phyloP scores from a whole-genome alignment of 2,797 vertebrate species.

The Acanthurus tractus region DNA sequence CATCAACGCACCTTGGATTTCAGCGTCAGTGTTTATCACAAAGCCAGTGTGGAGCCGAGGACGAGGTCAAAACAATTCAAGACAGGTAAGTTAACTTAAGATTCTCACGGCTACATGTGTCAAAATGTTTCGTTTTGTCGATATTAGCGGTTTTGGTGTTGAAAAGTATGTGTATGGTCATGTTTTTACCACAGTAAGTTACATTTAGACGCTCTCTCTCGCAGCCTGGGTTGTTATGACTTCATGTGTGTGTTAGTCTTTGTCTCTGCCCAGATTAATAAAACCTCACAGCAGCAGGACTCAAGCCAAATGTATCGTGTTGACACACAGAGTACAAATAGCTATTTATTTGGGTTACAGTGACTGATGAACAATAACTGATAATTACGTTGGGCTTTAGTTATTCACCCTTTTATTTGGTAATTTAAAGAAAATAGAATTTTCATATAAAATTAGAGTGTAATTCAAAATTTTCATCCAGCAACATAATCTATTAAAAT shows the following conservation, averaged over 20 bases:
- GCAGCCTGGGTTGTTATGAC: no score
- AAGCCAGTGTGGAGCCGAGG: constrained; percentile 76
- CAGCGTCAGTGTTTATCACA: constrained; percentile 30
- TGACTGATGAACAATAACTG: constrained; percentile 1
- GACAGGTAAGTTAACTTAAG: constrained; percentile 54
- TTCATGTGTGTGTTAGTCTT: no score
- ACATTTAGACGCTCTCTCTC: no score
- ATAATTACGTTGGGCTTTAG: neutral
- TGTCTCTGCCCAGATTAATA: neutral
- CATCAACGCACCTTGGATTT: constrained; percentile 66
- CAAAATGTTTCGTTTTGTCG: neutral
- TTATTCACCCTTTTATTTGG: neutral
- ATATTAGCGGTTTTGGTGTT: neutral
- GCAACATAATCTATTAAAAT: no score
- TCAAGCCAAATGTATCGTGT: neutral
- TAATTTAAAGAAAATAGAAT: neutral
- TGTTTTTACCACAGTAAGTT: neutral
- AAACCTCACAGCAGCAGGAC: neutral
- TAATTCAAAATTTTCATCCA: no score
- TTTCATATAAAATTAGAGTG: neutral
- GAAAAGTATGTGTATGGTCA: neutral
- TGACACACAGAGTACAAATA: neutral
- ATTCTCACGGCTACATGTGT: neutral
- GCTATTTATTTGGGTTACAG: neutral
- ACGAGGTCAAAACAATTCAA: constrained; percentile 57